Evolutionary conservation across 1,140 invertebrate genomes (phyloP), one percentile per base, ranked within the genome.

Genomic region (Carposina sasakii): DNA sequence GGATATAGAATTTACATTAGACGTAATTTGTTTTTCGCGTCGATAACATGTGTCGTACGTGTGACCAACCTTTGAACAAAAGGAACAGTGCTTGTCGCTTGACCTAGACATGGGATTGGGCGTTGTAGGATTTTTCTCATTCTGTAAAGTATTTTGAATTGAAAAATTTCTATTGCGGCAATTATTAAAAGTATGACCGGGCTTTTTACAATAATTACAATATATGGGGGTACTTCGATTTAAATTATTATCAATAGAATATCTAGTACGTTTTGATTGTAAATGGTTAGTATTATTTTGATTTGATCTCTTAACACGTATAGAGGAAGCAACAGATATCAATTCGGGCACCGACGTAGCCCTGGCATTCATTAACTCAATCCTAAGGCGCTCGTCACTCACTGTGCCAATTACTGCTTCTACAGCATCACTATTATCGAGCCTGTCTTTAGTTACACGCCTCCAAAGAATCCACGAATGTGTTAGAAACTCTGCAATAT

Each of bases 401-500:
- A 34, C 13, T 17, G 20, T 24, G 10, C 37, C 31, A 37, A 43
- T 41, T 12, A 43, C 39, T n/a, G 45, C 44, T 23, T 54, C 45
- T 28, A 48, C 37, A 48, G 30, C 57, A 44, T 21, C 55, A 15
- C 9, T 48, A 43, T 10, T 26, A 31, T 23, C 48, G 34, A 39
- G 40, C 48, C 39, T 58, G 30, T 62, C 55, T 41, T 50, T 58
- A 13, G 55, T 58, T 12, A 62, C 16, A 9, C 55, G 33, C 22
- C 42, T 40, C 55, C 60, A 60, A 8, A 63, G 12, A 15, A 60
- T 19, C 54, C 54, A 60, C 1, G 44, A 21, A 13, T 33, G 51
- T 2, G 57, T 52, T 3, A 63, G 20, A 34, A 57, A 60, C 31
- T 60, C 43, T 8, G 52, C 43, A 13, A 60, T 49, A 33, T 67